Base-by-base conservation (phyloP, 2,888 invertebrate genomes). In the Junonia oenone region DNA sequence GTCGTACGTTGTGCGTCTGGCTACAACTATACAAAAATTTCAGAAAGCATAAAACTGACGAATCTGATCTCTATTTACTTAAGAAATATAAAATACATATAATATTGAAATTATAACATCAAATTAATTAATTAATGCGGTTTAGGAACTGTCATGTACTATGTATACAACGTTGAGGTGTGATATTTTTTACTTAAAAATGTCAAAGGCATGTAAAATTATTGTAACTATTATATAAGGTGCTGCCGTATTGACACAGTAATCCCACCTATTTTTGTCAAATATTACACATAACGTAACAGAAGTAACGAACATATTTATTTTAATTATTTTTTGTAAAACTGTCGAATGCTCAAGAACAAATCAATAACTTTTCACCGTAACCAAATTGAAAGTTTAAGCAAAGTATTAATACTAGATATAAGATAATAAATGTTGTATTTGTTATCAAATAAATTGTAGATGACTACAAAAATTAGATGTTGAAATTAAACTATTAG, bases 121-220 rank as follows among this genome's bases (percentile, higher is more conserved):
- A 19, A 40, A 40, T 4, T 33, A 33, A 45, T 33, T 19, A 15
- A 46, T 33, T 27, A 46, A 38, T 29, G 38, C 52, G 29, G 37
- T 38, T 37, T 35, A 27, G 29, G 5, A 33, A 31, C 31, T 38
- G 46, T 53, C 4, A 17, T 14, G 29, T 47, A 38, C 46, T 46
- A 29, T 45, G 46, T 38, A 29, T 46, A 47, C 29, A 47, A 53
- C 29, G 17, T 53, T 14, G 29, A 14, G 14, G 46, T 53, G 52
- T 53, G 52, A 53, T 53, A 53, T 53, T 47, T 52, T 31, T 14
- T 47, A 46, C 52, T 35, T 19, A 38, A 19, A 47, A 53, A 53
- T 19, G 17, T 53, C 27, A 14, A 53, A 31, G 52, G 52, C 47
- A 54, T 53, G 22, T 54, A 47, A 54, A 50, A 54, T 47, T 26